Conservation (phyloP, 2,888 invertebrate genomes). For the Cheiracanthium punctorium region DNA sequence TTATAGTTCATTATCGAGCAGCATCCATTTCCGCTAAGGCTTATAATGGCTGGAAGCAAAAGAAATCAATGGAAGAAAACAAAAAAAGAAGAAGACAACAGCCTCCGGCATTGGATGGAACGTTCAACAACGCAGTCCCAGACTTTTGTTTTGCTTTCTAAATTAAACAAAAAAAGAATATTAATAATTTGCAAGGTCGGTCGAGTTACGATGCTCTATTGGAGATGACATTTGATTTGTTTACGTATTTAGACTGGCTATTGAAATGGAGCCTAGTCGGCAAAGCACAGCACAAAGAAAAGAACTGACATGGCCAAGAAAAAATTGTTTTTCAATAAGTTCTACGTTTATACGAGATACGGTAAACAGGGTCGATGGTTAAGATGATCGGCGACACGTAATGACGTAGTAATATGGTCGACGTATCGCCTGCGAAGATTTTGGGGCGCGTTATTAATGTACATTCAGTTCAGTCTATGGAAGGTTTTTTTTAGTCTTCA, state of each 20-base stretch:
- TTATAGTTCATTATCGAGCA: slow-evolving; percentile 15
- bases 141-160: slow-evolving; percentile 25
- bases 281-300: no score
- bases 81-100: background rate
- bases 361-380: no score
- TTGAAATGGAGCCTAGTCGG: background rate
- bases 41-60: background rate
- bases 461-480: no score
- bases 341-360: no score
- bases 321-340: no score
- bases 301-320: no score
- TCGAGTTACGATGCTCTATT: background rate
- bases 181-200: slow-evolving; percentile 8
- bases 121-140: background rate
- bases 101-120: background rate
- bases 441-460: no score
- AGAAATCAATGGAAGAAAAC: slow-evolving; percentile 8
- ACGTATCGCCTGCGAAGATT: no score
- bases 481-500: no score
- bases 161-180: slow-evolving; percentile 5
- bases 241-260: background rate
- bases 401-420: no score
- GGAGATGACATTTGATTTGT: background rate
- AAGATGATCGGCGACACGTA: no score
- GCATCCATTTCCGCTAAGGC: slow-evolving; percentile 18